Conservation (phyloP, 2,888 invertebrate genomes). For the Petrolisthes manimaculis region DNA sequence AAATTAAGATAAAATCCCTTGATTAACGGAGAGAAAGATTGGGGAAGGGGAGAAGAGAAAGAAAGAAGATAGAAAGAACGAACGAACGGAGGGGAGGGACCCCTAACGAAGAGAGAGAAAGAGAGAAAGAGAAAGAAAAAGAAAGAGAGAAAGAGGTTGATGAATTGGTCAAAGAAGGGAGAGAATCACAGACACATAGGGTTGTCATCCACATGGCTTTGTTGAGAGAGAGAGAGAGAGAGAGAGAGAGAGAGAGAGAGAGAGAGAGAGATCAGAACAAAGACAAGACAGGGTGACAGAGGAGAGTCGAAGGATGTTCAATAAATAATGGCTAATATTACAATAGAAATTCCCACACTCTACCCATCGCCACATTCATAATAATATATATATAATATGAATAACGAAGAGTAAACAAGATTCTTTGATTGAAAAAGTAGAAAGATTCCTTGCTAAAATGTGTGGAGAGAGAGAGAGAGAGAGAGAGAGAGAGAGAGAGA, state of each 20-base stretch:
- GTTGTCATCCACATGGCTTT: conserved; percentile 23
- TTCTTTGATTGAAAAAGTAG: too few species aligned
- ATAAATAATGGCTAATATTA: not conserved
- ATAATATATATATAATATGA: too few species aligned
- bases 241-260: conserved; percentile 26
- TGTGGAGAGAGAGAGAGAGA: not conserved
- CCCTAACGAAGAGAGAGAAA: too few species aligned
- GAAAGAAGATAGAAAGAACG: too few species aligned
- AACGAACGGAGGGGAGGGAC: too few species aligned
- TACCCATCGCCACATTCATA: too few species aligned
- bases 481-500: not conserved
- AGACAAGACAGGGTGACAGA: conserved; percentile 8
- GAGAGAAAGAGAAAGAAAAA: not conserved
- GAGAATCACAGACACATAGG: conserved; percentile 14
- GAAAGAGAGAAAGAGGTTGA: not conserved
- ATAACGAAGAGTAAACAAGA: too few species aligned
- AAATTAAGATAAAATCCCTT: conserved; percentile 18
- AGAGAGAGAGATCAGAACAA: not conserved
- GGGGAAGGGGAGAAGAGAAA: conserved; percentile 18
- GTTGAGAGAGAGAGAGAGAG: conserved; percentile 16
- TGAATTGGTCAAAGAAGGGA: conserved; percentile 14
- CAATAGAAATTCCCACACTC: not conserved
- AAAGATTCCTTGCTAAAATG: not conserved
- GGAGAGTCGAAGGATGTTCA: too few species aligned
- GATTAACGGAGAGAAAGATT: conserved; percentile 1